A percentile compares a stretch with the other conserved stretches of the same genome.
Conservation (phyloP, 1,140 invertebrate species). For the Drosophila funebris region DNA sequence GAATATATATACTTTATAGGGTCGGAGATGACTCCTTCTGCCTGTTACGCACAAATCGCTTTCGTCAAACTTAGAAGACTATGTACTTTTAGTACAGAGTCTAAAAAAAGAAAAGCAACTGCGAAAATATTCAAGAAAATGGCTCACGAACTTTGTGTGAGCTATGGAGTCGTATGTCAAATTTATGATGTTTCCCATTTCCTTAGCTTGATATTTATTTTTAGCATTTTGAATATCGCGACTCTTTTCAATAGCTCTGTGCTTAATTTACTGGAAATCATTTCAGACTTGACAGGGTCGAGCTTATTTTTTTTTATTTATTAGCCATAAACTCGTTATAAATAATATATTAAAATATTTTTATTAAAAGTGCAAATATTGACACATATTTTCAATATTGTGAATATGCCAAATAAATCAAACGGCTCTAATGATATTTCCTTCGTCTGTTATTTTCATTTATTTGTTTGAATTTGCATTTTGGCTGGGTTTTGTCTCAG, state of each 20-base stretch:
- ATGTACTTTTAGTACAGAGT: no score
- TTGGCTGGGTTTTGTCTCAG: background rate
- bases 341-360: background rate
- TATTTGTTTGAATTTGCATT: background rate
- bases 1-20: no score
- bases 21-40: no score
- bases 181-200: background rate
- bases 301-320: slow-evolving; percentile 22
- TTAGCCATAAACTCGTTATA: background rate
- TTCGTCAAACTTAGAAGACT: no score
- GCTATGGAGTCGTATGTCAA: slow-evolving; percentile 59
- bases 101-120: slow-evolving; percentile 39
- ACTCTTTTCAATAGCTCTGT: slow-evolving; percentile 10
- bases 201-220: slow-evolving; percentile 5
- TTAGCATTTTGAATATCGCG: slow-evolving; percentile 19
- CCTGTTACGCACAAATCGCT: no score
- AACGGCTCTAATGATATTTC: background rate
- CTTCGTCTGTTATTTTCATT: background rate
- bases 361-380: slow-evolving; percentile 30
- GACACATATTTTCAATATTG: background rate
- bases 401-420: background rate
- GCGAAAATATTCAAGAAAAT: slow-evolving; percentile 33
- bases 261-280: slow-evolving; percentile 64
- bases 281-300: background rate
- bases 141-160: slow-evolving; percentile 52